Evolutionary conservation across 1,140 invertebrate species (phyloP).

Genomic region (Camponotus floridanus): DNA sequence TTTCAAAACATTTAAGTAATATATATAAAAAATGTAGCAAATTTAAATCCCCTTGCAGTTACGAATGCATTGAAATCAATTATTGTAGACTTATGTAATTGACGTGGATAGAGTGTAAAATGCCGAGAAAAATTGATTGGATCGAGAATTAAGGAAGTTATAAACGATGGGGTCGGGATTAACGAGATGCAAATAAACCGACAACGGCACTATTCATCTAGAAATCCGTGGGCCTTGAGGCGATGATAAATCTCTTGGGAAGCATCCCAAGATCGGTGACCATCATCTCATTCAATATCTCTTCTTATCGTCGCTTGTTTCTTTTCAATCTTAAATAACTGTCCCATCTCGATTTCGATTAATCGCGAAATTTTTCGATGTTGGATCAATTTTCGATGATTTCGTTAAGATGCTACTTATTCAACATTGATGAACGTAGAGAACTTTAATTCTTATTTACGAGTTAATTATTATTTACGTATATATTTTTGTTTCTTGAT

Average conservation of each 20-base stretch:
- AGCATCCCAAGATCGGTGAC: constrained; percentile 59
- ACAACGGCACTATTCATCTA: constrained; percentile 66
- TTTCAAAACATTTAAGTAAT: neutral
- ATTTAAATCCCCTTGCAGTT: neutral
- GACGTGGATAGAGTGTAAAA: constrained; percentile 59
- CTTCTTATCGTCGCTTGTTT: constrained; percentile 20
- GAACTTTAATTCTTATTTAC: neutral
- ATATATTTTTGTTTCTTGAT: neutral
- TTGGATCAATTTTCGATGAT: neutral
- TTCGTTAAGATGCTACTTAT: neutral
- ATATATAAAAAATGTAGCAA: neutral
- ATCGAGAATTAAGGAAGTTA: constrained; percentile 73
- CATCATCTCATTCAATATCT: constrained; percentile 7
- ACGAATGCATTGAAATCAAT: constrained; percentile 37
- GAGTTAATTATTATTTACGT: neutral
- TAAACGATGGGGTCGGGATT: constrained; percentile 75
- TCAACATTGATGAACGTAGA: neutral
- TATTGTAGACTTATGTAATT: constrained; percentile 56
- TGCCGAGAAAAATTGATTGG: constrained; percentile 71
- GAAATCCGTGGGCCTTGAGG: constrained; percentile 69
- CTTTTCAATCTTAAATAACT: constrained; percentile 58
- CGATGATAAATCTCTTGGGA: constrained; percentile 78
- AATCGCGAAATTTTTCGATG: neutral
- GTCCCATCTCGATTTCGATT: constrained; percentile 20
- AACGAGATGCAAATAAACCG: constrained; percentile 76